Evolutionary conservation across 2,888 invertebrate species (phyloP).

Genomic region (Leistus spinibarbis): DNA sequence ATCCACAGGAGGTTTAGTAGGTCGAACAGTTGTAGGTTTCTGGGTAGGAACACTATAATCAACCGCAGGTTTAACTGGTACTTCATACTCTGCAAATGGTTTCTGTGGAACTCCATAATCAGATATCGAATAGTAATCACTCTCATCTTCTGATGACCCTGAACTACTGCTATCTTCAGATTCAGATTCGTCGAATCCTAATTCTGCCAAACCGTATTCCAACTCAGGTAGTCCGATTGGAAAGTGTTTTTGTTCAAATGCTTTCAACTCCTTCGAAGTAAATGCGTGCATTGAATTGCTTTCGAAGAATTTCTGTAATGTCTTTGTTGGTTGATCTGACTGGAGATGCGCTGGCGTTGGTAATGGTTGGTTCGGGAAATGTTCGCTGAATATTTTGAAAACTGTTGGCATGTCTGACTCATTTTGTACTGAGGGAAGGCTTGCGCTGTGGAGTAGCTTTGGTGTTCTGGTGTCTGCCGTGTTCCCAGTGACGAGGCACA

Average conservation of each 20-base stretch:
- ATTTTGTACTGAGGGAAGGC: background rate
- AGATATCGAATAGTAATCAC: no score
- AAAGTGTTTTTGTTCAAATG: background rate
- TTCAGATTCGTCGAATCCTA: background rate
- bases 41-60: no score
- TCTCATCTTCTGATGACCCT: background rate
- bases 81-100: no score
- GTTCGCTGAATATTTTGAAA: background rate
- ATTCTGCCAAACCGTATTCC: background rate
- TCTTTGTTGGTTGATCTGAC: background rate
- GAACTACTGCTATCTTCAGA: background rate
- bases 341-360: background rate
- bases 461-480: background rate
- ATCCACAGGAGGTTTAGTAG: background rate
- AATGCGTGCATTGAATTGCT: background rate
- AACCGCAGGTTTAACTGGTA: background rate
- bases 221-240: background rate
- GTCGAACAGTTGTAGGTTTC: no score
- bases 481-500: background rate
- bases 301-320: background rate
- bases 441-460: background rate
- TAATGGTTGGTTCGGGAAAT: background rate
- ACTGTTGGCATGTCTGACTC: background rate
- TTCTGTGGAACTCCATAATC: background rate
- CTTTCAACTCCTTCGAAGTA: background rate